Conservation (phyloP, 2,888 invertebrate species). For the Cryptocephalus primarius region DNA sequence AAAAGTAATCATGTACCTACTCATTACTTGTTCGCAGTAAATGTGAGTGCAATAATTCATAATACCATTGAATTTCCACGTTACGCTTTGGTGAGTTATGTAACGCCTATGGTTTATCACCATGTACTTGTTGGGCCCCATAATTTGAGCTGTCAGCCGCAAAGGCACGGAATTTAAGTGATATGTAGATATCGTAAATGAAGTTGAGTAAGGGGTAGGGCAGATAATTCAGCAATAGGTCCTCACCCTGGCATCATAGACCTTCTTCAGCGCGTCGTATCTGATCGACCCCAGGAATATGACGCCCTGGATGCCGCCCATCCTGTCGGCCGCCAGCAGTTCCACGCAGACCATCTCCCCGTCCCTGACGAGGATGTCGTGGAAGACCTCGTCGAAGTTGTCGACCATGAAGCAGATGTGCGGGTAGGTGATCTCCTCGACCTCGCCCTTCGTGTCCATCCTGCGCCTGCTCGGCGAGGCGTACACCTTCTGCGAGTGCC, state of each 20-base stretch:
- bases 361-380: conserved; percentile 92
- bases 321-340: conserved; percentile 83
- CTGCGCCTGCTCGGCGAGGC: conserved; percentile 93
- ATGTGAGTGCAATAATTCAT: too few species aligned
- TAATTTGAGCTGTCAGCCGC: too few species aligned
- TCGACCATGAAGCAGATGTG: conserved; percentile 99
- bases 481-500: conserved; percentile 87
- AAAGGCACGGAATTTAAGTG: too few species aligned
- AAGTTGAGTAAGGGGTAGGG: too few species aligned
- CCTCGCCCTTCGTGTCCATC: conserved; percentile 97
- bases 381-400: conserved; percentile 98
- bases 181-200: too few species aligned
- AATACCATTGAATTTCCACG: too few species aligned
- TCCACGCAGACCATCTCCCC: conserved; percentile 99
- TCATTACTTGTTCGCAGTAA: too few species aligned
- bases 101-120: too few species aligned
- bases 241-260: conserved; percentile 89
- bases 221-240: too few species aligned
- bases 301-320: conserved; percentile 79
- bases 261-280: conserved; percentile 93
- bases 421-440: conserved; percentile 97
- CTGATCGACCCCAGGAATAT: conserved; percentile 96
- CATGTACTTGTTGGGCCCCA: too few species aligned
- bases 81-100: too few species aligned
- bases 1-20: too few species aligned